phyloP scores from a whole-genome alignment of 2,797 vertebrate species.

The Argya squamiceps region DNA sequence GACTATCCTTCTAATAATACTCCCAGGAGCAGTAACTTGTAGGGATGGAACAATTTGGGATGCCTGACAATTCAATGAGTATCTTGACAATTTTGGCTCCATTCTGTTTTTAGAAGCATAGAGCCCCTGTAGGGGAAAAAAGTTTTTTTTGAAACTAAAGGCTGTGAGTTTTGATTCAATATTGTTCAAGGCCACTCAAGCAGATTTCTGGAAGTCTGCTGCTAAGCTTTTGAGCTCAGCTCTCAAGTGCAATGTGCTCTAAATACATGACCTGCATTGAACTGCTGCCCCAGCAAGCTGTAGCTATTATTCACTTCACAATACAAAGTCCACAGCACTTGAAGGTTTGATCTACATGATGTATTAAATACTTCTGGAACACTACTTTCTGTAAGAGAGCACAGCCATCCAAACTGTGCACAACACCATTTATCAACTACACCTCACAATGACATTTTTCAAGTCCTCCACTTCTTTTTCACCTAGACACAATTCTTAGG shows the following conservation, averaged over 20 bases:
- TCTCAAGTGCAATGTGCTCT: conserved; percentile 51
- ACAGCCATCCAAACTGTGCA: neutral
- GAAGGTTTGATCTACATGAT: conserved; percentile 54
- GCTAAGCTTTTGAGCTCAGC: conserved; percentile 63
- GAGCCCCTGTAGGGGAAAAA: neutral
- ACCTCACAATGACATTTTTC: neutral
- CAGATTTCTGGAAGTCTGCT: conserved; percentile 61
- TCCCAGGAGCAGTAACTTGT: neutral
- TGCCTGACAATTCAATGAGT: neutral
- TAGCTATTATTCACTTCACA: conserved; percentile 63
- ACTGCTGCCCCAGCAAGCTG: conserved; percentile 52
- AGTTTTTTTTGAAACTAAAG: neutral
- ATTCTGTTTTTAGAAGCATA: neutral
- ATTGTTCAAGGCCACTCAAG: conserved; percentile 66
- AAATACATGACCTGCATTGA: conserved; percentile 52
- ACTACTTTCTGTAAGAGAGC: conserved; percentile 6
- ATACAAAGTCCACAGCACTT: conserved; percentile 37
- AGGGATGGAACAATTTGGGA: neutral
- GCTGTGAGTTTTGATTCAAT: conserved; percentile 24
- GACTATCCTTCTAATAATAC: neutral
- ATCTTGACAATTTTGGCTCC: neutral
- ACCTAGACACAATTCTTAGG: neutral
- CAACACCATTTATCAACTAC: conserved; percentile 31
- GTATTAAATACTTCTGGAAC: conserved; percentile 36
- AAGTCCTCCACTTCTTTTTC: neutral